Conservation (phyloP, 2,888 invertebrate species). For the Drosophila melanosoma region DNA sequence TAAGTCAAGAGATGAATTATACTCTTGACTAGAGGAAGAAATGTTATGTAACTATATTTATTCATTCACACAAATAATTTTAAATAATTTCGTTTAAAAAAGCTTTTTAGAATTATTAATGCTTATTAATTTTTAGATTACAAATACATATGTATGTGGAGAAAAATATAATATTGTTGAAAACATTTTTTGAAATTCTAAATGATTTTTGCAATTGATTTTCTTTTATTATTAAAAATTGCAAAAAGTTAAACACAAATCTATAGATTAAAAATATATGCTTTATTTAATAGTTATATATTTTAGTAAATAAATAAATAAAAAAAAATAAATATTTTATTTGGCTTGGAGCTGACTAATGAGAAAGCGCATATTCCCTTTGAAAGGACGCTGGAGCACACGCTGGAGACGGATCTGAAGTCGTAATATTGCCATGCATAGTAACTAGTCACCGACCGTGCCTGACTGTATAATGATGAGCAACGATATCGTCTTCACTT, state of each 20-base stretch:
- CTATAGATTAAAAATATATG: not conserved
- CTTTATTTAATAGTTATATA: not conserved
- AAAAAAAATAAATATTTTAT: not conserved
- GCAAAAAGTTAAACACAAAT: not conserved
- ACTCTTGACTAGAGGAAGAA: not conserved
- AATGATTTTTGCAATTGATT: not conserved
- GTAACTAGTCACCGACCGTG: slow-evolving; percentile 62
- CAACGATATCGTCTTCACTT: slow-evolving; percentile 61
- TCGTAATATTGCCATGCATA: slow-evolving; percentile 63
- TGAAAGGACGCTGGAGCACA: slow-evolving; percentile 19
- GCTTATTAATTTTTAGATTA: not conserved
- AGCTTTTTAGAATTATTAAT: not conserved
- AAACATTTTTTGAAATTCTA: not conserved
- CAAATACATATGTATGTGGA: not conserved
- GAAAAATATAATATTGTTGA: not conserved
- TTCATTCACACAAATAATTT: not conserved
- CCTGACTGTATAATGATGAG: slow-evolving; percentile 74
- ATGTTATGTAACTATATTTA: not conserved
- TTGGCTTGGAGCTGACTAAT: not conserved
- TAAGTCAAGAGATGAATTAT: no score
- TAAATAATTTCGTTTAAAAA: not conserved
- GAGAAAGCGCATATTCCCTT: slow-evolving; percentile 12
- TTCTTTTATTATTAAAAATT: not conserved
- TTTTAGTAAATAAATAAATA: no score
- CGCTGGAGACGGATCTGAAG: slow-evolving; percentile 59